These are phyloP conservation scores for Drosophila bipectinata DNA, from an alignment of 1,140 invertebrate genomes.

Conservation along the genomic window DNA sequence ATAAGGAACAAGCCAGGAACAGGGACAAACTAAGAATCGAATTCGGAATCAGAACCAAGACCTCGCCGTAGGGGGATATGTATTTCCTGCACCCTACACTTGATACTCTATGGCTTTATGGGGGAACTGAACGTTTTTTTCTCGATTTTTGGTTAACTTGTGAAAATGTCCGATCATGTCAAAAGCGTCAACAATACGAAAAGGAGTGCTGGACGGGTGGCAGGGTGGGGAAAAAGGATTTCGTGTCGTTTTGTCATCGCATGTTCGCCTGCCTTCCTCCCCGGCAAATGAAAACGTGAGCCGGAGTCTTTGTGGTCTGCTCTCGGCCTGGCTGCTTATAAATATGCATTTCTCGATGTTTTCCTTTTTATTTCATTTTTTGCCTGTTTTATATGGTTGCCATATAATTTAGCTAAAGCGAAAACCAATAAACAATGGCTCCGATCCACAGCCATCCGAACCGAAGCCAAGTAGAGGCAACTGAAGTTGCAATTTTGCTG, in stretches of 20 bases:
- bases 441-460: conserved; percentile 28
- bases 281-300: conserved; percentile 76
- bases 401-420: conserved; percentile 74
- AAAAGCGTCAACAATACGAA: conserved; percentile 63
- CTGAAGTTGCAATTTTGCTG: conserved; percentile 81
- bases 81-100: conserved; percentile 55
- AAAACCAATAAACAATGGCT: conserved; percentile 73
- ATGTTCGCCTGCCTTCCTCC: conserved; percentile 56
- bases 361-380: conserved; percentile 9
- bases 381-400: conserved; percentile 30
- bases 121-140: conserved; percentile 11
- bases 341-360: conserved; percentile 78
- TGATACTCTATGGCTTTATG: conserved; percentile 69
- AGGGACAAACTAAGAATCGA: conserved; percentile 21
- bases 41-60: conserved; percentile 18
- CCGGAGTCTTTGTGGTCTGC: conserved; percentile 39
- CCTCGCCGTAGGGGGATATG: conserved; percentile 1
- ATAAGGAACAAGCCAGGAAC: conserved; percentile 52
- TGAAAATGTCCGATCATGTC: conserved; percentile 77
- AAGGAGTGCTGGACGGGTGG: not conserved
- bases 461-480: conserved; percentile 39
- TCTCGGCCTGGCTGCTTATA: conserved; percentile 57
- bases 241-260: conserved; percentile 80
- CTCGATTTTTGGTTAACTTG: conserved; percentile 35
- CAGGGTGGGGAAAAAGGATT: conserved; percentile 55